phyloP scores from a whole-genome alignment of 2,888 invertebrate species.

The Itoplectis maculator region DNA sequence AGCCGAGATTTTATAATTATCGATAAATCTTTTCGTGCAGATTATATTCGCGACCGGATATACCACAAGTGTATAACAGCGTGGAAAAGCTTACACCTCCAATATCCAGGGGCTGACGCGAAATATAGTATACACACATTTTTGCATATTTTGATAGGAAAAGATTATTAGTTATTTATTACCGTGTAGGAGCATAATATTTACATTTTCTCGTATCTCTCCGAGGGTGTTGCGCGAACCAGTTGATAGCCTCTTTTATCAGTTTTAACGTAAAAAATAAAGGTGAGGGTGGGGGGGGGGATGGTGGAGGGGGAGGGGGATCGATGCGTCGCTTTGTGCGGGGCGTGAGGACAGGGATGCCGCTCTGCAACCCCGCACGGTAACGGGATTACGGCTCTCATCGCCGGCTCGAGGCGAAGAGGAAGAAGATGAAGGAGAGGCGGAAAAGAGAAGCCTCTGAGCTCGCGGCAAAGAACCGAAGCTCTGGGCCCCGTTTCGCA shows the following conservation, averaged over 20 bases:
- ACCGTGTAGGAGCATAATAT: constrained; percentile 10
- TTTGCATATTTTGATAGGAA: constrained; percentile 30
- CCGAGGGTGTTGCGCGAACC: not conserved
- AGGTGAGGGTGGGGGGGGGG: too few species aligned
- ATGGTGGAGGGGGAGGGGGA: too few species aligned
- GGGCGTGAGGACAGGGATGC: constrained; percentile 22
- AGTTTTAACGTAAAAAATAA: constrained; percentile 31
- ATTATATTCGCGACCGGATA: constrained; percentile 1
- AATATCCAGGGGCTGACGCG: not conserved
- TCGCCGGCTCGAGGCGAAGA: constrained; percentile 42
- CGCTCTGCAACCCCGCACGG: constrained; percentile 8
- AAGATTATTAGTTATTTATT: constrained; percentile 18
- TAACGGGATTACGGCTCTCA: constrained; percentile 56
- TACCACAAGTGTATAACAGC: not conserved
- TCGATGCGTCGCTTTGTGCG: constrained; percentile 38
- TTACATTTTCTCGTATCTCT: constrained; percentile 27
- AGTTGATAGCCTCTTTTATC: constrained; percentile 39
- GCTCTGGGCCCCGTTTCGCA: constrained; percentile 1
- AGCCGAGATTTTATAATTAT: constrained; percentile 26
- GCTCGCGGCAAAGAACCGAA: constrained; percentile 20
- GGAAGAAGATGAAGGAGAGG: constrained; percentile 36
- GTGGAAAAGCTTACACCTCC: constrained; percentile 9
- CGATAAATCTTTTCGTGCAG: constrained; percentile 12
- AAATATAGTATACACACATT: not conserved
- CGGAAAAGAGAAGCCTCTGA: constrained; percentile 19